Conservation (phyloP, 2,888 invertebrate species). For the Nephrotoma appendiculata region DNA sequence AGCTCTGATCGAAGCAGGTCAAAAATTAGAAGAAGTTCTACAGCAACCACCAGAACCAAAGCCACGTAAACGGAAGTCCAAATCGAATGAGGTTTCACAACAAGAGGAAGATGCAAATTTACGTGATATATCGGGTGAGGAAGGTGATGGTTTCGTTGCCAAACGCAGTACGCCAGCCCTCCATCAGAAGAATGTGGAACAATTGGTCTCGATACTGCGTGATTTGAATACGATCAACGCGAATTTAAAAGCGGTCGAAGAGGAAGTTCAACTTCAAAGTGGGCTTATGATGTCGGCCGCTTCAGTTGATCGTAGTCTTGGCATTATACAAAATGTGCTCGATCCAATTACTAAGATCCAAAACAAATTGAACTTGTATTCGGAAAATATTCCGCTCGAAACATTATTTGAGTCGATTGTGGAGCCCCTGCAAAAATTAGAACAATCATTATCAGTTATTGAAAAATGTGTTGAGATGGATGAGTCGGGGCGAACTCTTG, state of each 20-base stretch:
- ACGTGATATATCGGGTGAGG: constrained; percentile 40
- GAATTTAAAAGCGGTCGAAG: constrained; percentile 44
- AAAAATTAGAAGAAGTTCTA: constrained; percentile 9
- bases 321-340: constrained; percentile 45
- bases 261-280: constrained; percentile 48
- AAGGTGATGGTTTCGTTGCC: constrained; percentile 36
- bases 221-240: constrained; percentile 36
- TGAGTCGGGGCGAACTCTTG: constrained; percentile 48
- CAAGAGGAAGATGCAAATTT: constrained; percentile 32
- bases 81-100: constrained; percentile 24
- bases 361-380: constrained; percentile 40
- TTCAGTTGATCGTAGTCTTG: constrained; percentile 49
- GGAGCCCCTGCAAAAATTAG: constrained; percentile 45
- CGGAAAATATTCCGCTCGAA: constrained; percentile 30
- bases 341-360: constrained; percentile 49
- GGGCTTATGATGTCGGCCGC: constrained; percentile 50
- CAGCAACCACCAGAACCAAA: constrained; percentile 19
- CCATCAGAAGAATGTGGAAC: constrained; percentile 32
- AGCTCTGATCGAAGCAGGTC: constrained; percentile 8
- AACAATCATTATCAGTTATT: constrained; percentile 47
- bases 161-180: constrained; percentile 31
- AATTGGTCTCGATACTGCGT: constrained; percentile 29
- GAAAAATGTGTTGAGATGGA: constrained; percentile 55
- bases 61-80: constrained; percentile 13
- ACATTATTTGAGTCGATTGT: constrained; percentile 40